Conservation (phyloP, 2,797 vertebrate species). For the Arrhamphus sclerolepis region DNA sequence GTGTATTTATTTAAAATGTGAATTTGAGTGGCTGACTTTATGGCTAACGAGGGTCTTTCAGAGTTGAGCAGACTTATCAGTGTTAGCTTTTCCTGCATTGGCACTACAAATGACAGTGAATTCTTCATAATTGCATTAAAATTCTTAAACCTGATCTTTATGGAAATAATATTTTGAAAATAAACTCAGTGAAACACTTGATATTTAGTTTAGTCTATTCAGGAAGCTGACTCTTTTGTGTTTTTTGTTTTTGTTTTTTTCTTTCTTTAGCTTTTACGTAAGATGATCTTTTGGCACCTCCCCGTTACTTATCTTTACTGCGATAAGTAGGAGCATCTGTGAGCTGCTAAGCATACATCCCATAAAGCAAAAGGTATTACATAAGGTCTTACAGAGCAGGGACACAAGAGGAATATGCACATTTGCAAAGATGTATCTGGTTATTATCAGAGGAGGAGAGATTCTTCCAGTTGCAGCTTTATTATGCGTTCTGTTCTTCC, state of each 20-base stretch:
- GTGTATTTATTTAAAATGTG: no score
- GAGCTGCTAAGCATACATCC: slow-evolving; percentile 18
- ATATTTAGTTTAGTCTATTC: slow-evolving; percentile 3
- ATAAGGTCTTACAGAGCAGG: slow-evolving; percentile 43
- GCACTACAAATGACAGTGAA: no score
- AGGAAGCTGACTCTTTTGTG: slow-evolving; percentile 2
- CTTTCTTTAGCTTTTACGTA: neutral
- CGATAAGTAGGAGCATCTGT: slow-evolving; percentile 42
- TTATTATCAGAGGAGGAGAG: slow-evolving; percentile 20
- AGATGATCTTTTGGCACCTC: neutral
- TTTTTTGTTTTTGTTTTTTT: no score
- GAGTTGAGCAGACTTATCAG: neutral
- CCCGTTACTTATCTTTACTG: slow-evolving; percentile 57
- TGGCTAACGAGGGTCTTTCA: neutral
- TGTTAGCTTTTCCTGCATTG: neutral
- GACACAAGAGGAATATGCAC: slow-evolving; percentile 36
- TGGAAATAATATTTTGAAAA: no score
- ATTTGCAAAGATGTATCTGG: slow-evolving; percentile 25
- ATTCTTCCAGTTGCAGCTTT: slow-evolving; percentile 2
- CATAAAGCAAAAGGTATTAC: slow-evolving; percentile 50
- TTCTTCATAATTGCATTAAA: no score
- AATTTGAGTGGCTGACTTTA: rapidly evolving
- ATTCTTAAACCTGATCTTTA: neutral
- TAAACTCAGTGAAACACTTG: neutral
- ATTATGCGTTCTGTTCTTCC: neutral